phyloP scores from a whole-genome alignment of 2,888 invertebrate genomes.

The Acleris laterana region DNA sequence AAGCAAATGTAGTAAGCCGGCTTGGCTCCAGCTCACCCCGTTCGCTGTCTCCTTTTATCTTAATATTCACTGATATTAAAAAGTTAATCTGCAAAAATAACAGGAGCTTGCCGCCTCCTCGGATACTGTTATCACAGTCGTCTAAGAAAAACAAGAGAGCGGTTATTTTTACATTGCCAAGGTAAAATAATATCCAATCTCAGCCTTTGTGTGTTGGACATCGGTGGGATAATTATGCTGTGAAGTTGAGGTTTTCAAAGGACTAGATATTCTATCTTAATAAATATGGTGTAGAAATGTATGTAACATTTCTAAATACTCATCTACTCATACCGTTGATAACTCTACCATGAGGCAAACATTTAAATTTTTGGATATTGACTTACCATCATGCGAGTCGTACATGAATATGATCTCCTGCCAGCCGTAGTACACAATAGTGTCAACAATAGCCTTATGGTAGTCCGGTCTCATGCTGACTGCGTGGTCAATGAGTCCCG shows the following conservation, averaged over 20 bases:
- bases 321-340: background rate
- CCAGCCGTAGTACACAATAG: conserved; percentile 96
- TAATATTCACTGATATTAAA: conserved; percentile 68
- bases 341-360: no score
- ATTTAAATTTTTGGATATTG: background rate
- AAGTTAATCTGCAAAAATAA: conserved; percentile 60
- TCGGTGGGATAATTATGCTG: no score
- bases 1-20: conserved; percentile 58
- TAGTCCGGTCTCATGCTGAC: conserved; percentile 98
- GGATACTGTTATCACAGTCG: conserved; percentile 46
- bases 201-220: background rate
- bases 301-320: background rate
- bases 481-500: conserved; percentile 94
- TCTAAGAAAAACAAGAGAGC: conserved; percentile 35
- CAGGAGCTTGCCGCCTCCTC: conserved; percentile 42
- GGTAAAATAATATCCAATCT: conserved; percentile 31
- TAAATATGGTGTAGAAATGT: no score
- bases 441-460: conserved; percentile 97
- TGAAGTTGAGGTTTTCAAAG: no score
- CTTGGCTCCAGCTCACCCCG: conserved; percentile 52
- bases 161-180: conserved; percentile 26
- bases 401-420: conserved; percentile 94
- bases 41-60: conserved; percentile 55
- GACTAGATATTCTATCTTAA: no score
- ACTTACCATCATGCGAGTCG: conserved; percentile 95